These are phyloP conservation scores for Tricholaema leucomelas DNA, from an alignment of 2,113 vertebrate species.

Conservation along the genomic window DNA sequence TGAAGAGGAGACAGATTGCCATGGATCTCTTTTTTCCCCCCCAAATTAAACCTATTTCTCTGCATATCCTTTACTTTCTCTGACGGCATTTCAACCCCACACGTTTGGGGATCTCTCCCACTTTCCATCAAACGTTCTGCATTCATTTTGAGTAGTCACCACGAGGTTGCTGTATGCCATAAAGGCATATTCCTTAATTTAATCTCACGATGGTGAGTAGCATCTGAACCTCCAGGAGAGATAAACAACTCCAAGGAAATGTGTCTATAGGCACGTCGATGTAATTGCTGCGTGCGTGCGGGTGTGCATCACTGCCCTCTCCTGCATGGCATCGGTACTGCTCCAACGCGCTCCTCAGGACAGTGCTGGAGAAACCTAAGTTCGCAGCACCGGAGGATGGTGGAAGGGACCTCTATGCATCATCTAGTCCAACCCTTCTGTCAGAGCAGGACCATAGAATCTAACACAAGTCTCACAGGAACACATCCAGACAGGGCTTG, in stretches of 20 bases:
- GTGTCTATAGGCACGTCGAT: rapidly evolving
- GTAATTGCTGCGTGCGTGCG: not conserved
- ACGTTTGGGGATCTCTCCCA: not conserved
- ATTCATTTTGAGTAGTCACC: not conserved
- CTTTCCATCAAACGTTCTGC: not conserved
- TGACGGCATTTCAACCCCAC: not conserved
- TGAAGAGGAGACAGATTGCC: not conserved
- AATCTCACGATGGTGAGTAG: rapidly evolving
- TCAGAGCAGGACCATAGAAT: no score
- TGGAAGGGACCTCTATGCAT: no score
- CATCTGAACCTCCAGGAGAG: not conserved
- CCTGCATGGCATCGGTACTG: constrained; percentile 39
- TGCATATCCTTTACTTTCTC: not conserved
- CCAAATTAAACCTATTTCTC: not conserved
- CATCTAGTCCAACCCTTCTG: no score
- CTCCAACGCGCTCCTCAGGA: constrained; percentile 1
- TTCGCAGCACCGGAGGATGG: no score
- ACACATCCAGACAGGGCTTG: no score
- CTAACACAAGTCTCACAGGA: no score
- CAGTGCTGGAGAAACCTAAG: not conserved
- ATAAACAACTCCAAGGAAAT: rapidly evolving
- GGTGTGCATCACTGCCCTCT: constrained; percentile 50
- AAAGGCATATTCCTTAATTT: not conserved
- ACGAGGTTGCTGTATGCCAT: no score
- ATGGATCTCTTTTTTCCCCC: not conserved